Conservation (phyloP, 2,797 vertebrate genomes). For the Peromyscus melanophrys region DNA sequence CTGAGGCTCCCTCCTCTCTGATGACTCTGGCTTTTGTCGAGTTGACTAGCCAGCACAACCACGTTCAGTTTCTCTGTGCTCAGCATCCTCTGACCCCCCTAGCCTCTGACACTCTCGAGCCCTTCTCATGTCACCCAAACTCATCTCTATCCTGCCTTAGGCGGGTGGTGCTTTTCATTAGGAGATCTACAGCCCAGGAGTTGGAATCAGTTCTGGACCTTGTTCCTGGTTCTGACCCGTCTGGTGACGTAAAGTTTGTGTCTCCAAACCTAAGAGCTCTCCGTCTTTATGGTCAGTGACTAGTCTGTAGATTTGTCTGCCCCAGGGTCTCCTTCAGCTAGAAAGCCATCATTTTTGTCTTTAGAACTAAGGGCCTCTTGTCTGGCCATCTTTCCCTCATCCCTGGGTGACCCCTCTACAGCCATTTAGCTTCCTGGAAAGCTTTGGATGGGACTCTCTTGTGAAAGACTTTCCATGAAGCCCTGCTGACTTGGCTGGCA, state of each 20-base stretch:
- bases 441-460: background rate
- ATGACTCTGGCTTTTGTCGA: background rate
- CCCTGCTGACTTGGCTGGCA: background rate
- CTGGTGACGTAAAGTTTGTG: background rate
- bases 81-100: background rate
- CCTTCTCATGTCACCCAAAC: background rate
- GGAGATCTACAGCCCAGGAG: background rate
- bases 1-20: background rate
- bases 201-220: background rate
- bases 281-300: background rate
- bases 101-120: background rate
- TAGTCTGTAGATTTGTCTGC: background rate
- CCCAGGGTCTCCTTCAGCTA: background rate
- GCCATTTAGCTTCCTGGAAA: constrained; percentile 29
- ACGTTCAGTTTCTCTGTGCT: background rate
- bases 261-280: background rate
- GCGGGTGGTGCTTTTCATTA: background rate
- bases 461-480: background rate
- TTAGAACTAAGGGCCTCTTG: background rate
- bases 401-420: background rate
- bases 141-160: background rate
- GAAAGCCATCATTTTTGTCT: background rate
- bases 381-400: background rate
- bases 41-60: background rate
- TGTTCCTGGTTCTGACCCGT: background rate